A percentile compares a stretch with the other conserved stretches of the same genome.
phyloP scores from a whole-genome alignment of 2,113 vertebrate species.

The Carassius gibelio region DNA sequence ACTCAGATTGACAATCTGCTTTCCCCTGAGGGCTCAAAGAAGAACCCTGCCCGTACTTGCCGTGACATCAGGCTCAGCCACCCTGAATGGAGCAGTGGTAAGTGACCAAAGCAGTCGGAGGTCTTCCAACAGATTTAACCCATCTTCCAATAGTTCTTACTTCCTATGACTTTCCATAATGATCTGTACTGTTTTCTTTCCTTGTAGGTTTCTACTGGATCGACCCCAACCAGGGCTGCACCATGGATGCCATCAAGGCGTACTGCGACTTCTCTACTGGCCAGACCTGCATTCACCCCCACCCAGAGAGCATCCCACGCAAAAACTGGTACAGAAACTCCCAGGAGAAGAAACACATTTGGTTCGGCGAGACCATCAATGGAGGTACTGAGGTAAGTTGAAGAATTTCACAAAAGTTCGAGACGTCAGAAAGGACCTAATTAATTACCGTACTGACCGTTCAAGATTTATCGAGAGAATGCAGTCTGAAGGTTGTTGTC shows the following conservation, averaged over 20 bases:
- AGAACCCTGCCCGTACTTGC: constrained; percentile 97
- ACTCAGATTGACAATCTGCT: constrained; percentile 95
- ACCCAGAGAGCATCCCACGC: constrained; percentile 82
- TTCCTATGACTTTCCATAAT: neutral
- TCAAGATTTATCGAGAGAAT: too few relatives aligned
- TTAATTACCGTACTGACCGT: neutral
- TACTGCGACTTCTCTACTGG: constrained; percentile 92
- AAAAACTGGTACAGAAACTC: constrained; percentile 89
- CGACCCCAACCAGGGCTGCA: constrained; percentile 98
- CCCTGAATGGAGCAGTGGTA: constrained; percentile 94
- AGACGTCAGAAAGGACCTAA: neutral
- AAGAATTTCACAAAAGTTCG: neutral
- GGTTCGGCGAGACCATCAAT: constrained; percentile 95
- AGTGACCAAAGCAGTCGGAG: constrained; percentile 45
- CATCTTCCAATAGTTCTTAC: neutral
- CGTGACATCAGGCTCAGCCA: constrained; percentile 95
- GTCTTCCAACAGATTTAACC: neutral
- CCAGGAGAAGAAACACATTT: constrained; percentile 86
- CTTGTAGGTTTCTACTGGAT: constrained; percentile 93
- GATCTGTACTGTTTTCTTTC: neutral
- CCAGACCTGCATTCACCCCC: constrained; percentile 91
- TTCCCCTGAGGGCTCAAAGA: constrained; percentile 94
- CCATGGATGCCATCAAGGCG: constrained; percentile 91
- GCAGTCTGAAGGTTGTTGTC: neutral
- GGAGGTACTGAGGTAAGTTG: constrained; percentile 88